Evolutionary conservation across 2,888 invertebrate genomes (phyloP), one percentile per base, ranked within the genome.

Genomic region (Catocala nupta): DNA sequence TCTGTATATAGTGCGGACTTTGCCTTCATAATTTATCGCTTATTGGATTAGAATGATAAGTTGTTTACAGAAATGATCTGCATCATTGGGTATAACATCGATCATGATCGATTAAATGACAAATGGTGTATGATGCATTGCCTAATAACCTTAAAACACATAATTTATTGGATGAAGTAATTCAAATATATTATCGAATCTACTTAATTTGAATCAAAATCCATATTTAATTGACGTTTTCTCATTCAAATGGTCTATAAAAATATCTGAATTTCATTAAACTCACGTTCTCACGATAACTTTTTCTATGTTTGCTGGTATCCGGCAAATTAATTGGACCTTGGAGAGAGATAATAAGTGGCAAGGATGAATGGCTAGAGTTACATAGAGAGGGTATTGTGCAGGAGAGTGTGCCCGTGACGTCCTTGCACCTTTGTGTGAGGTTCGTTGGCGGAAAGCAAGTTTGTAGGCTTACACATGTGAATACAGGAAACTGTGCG

Each of bases 341-440:
- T 64, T 65, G 7, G 12, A 10, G n/a, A 9, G 16, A 43, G 8
- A 50, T 1, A 49, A 51, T 71, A 71, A 53, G 50, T 42, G 51
- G 11, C 13, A 60, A 55, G 55, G 52, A 59, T 59, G 50, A 59
- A 25, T 50, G 50, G 51, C 48, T 54, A 45, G 49, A 33, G 36
- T 57, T 63, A 50, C 58, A 45, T 34, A 5, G 11, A 55, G 47
- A 47, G 33, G 47, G 67, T 69, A 84, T 89, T 89, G 85, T 89
- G 70, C 63, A 55, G 58, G 71, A 65, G 71, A 74, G 74, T 63
- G 73, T 65, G 64, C 78, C 83, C 89, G 84, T 89, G 86, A 86
- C 88, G 90, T 86, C 90, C 90, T 89, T 89, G 88, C 78, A 71
- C 74, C 82, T 82, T 87, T 89, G 87, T 87, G 63, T 70, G 68